phyloP scores from a whole-genome alignment of 2,113 vertebrate genomes.

The Papio anubis region DNA sequence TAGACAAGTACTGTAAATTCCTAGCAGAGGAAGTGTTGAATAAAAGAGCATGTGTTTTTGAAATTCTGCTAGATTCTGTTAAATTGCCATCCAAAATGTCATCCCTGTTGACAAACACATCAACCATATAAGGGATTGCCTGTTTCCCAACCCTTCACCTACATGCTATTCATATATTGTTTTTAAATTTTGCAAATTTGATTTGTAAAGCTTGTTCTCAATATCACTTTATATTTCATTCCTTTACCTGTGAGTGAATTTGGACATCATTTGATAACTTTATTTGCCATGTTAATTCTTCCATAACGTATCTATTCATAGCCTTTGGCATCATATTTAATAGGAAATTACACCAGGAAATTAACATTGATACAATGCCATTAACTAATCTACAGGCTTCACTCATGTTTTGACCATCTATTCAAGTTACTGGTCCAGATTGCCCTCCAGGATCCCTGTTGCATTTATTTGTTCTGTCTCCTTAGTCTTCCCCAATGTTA shows the following conservation, averaged over 20 bases:
- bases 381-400: background rate
- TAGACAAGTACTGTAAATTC: background rate
- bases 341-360: background rate
- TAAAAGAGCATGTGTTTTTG: background rate
- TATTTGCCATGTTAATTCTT: background rate
- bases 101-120: background rate
- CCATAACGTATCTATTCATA: background rate
- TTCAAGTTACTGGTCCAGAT: background rate
- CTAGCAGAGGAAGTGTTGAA: background rate
- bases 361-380: background rate
- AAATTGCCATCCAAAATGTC: background rate
- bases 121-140: rapidly evolving
- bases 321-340: background rate
- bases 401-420: background rate
- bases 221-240: background rate
- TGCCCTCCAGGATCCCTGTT: background rate
- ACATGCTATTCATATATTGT: background rate
- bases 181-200: background rate
- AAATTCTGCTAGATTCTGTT: background rate
- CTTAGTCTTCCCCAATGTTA: background rate
- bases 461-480: background rate
- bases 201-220: background rate
- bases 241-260: background rate
- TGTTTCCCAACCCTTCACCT: background rate
- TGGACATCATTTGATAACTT: background rate